Evolutionary conservation across 2,113 vertebrate species (phyloP).

Genomic region (Tautogolabrus adspersus): DNA sequence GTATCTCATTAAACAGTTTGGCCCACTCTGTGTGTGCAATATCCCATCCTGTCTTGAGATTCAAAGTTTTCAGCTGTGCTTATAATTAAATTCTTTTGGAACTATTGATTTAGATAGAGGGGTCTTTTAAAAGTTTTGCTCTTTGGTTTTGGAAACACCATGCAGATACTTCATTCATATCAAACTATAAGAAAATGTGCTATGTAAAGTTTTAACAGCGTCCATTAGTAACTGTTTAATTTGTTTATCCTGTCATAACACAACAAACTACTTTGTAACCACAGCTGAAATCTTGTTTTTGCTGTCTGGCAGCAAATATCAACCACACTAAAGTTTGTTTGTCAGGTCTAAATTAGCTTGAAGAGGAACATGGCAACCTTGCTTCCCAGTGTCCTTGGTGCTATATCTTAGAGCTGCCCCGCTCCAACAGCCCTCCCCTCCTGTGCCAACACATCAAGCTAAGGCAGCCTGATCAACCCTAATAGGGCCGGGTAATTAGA

Average conservation of each 20-base stretch:
- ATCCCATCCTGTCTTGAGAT: slow-evolving; percentile 36
- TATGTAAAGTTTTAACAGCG: slow-evolving; percentile 37
- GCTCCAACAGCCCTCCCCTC: slow-evolving; percentile 45
- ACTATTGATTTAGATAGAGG: slow-evolving; percentile 44
- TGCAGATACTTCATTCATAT: slow-evolving; percentile 30
- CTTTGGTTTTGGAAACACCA: neutral
- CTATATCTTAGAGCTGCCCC: slow-evolving; percentile 64
- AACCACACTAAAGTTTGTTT: slow-evolving; percentile 71
- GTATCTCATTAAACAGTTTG: slow-evolving; percentile 52
- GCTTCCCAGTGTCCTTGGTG: slow-evolving; percentile 67
- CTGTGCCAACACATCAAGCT: slow-evolving; percentile 70
- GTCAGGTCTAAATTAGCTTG: slow-evolving; percentile 74
- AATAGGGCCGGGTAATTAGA: slow-evolving; percentile 84
- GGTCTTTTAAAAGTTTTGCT: neutral
- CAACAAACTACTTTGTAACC: slow-evolving; percentile 32
- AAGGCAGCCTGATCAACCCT: slow-evolving; percentile 82
- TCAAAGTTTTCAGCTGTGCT: slow-evolving; percentile 49
- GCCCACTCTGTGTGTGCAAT: slow-evolving; percentile 32
- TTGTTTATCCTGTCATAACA: slow-evolving; percentile 54
- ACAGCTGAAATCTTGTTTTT: slow-evolving; percentile 59
- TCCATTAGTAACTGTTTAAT: slow-evolving; percentile 55
- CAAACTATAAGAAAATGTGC: slow-evolving; percentile 22
- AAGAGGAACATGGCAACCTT: slow-evolving; percentile 60
- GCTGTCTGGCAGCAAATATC: slow-evolving; percentile 61
- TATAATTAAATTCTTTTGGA: slow-evolving; percentile 37